phyloP scores from a whole-genome alignment of 2,113 vertebrate genomes.

The Chaetops frenatus region DNA sequence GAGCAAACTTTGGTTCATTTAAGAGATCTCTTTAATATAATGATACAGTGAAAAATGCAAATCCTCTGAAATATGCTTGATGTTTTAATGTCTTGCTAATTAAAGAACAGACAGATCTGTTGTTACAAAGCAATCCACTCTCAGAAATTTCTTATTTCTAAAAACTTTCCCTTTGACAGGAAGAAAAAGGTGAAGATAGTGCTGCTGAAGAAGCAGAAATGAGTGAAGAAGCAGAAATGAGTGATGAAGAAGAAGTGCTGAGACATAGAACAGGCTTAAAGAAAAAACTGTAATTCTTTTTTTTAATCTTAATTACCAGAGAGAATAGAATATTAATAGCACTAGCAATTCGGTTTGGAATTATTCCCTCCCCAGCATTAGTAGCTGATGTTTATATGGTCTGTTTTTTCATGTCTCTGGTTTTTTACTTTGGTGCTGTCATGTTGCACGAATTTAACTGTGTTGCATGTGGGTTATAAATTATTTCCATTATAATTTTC shows the following conservation, averaged over 20 bases:
- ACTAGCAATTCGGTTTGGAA: not conserved
- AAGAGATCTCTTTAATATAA: not conserved
- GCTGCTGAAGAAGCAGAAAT: not conserved
- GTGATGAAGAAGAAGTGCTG: slow-evolving; percentile 77
- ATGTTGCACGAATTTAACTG: rapidly evolving
- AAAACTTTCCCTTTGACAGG: slow-evolving; percentile 24
- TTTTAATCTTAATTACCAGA: not conserved
- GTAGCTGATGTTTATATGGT: not conserved
- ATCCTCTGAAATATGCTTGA: not conserved
- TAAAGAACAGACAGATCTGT: not conserved
- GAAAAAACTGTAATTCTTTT: slow-evolving; percentile 82
- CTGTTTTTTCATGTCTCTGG: not conserved
- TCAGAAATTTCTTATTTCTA: not conserved
- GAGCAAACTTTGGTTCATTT: not conserved
- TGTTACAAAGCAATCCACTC: not conserved
- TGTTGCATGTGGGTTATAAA: not conserved
- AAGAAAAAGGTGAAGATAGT: slow-evolving; percentile 47
- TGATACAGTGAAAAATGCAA: not conserved
- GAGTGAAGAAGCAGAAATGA: slow-evolving; percentile 66
- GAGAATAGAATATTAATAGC: not conserved
- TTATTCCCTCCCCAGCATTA: not conserved
- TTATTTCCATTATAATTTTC: not conserved
- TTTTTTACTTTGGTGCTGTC: not conserved
- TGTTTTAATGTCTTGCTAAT: not conserved
- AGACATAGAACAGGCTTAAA: slow-evolving; percentile 52